Percentiles rank a stretch among this genome's conserved stretches.
Evolutionary conservation across 2,797 vertebrate genomes (phyloP).

Genomic region (Molothrus aeneus): DNA sequence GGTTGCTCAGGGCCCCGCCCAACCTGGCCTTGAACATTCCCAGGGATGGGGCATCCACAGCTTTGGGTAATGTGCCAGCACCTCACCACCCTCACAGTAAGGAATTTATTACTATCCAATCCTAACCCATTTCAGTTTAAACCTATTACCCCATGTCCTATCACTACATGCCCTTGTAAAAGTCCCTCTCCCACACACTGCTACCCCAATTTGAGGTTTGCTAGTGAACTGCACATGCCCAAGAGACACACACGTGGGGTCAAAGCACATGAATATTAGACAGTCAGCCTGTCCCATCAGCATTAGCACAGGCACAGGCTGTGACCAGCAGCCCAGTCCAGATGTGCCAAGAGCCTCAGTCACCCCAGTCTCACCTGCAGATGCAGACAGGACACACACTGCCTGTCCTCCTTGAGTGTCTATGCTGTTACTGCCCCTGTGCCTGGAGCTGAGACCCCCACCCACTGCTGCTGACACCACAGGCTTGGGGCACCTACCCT

Average conservation of each 20-base stretch:
- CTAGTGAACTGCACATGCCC: neutral
- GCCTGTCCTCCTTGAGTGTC: neutral
- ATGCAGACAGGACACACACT: rapidly evolving
- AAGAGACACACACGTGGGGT: rapidly evolving
- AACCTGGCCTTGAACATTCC: neutral
- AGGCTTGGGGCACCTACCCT: neutral
- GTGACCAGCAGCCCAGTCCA: neutral
- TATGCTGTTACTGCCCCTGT: rapidly evolving
- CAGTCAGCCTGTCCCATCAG: rapidly evolving
- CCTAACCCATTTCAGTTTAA: neutral
- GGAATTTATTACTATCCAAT: neutral
- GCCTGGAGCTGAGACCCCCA: neutral
- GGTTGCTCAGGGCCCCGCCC: neutral
- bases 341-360: neutral
- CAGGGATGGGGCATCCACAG: too few relatives aligned
- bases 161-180: neutral
- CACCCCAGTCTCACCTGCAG: rapidly evolving
- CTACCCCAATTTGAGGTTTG: neutral
- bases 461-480: neutral
- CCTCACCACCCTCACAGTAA: neutral
- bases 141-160: neutral
- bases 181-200: neutral
- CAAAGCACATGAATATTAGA: neutral
- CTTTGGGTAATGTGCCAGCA: rapidly evolving
- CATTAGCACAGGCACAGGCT: neutral